Base-by-base conservation (phyloP, 2,797 vertebrate genomes). In the Rhynchotus rufescens region DNA sequence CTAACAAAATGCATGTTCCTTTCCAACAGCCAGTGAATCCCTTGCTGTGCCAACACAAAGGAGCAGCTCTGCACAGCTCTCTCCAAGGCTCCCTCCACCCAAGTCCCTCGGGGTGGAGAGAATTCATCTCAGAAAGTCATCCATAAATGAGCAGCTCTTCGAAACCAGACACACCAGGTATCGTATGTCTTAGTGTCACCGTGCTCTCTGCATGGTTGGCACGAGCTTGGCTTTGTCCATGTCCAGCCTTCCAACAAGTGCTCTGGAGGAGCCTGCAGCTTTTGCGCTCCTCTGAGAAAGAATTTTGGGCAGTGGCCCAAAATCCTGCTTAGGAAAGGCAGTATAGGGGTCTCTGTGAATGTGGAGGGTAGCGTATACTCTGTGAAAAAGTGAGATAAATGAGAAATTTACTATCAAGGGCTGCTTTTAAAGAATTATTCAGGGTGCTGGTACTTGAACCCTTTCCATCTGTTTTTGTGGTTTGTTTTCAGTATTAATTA, bases 1-100 rank as follows among this genome's bases (percentile, higher is more conserved):
- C 34, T 88, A 84, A 91, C 21, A 23, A 72, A 45, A 74, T 42
- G 5, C 2, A 1, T 44, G 7, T 56, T 78, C 17, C 51, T 90
- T 96, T 32, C 66, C 80, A 36, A 80, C 83, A 97, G 97, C 94
- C 74, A 97, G 44, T 15, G 98, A 98, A 12, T 73, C 97, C 2
- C 95, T 97, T 83, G 89, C 93, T 65, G 76, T 92, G 4, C 86
- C 97, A 90, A 97, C 97, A 11, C 99, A 99, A 81, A 98, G 98
- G 97, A 98, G 98, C 77, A 97, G 97, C 88, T 99, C 98, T 10
- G 97, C 98, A 0, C 99, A 99, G 96, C 98, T 98, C 93, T 99
- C 99, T 36, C 99, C 98, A n/a, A 98, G 98, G 88, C 98, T 97
- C n/a, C 98, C 98, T 92, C 98, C 98, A 3, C 98, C 98, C 4